Percentiles rank a stretch among this genome's conserved stretches.
Conservation (phyloP, 2,113 vertebrate genomes). For the Lucifuga dentata region DNA sequence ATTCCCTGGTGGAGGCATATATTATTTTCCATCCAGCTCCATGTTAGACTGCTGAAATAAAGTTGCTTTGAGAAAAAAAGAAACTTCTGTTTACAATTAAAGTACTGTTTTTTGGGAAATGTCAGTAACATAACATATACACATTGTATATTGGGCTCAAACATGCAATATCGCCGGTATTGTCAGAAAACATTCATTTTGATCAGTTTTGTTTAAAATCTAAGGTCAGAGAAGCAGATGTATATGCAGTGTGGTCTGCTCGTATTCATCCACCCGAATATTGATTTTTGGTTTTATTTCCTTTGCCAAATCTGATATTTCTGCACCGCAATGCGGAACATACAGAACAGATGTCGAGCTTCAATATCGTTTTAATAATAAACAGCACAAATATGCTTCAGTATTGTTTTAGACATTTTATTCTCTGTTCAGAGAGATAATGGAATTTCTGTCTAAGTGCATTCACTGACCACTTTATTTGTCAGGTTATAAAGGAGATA, state of each 20-base stretch:
- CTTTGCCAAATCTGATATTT: neutral
- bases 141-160: too few species aligned
- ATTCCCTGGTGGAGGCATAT: too few species aligned
- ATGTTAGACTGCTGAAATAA: too few species aligned
- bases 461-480: neutral
- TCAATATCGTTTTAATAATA: constrained; percentile 11
- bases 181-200: too few species aligned
- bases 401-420: constrained; percentile 8
- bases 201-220: too few species aligned
- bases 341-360: neutral
- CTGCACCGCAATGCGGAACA: neutral
- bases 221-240: neutral
- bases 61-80: too few species aligned
- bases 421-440: constrained; percentile 1
- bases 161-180: too few species aligned
- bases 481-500: constrained; percentile 46
- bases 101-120: too few species aligned
- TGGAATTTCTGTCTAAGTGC: constrained; percentile 12
- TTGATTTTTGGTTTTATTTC: neutral
- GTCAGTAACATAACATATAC: too few species aligned
- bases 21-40: too few species aligned
- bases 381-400: constrained; percentile 2
- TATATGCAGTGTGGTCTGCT: neutral
- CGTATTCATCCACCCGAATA: neutral
- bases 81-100: too few species aligned